Evolutionary conservation across 53 echinoderm and acorn worm genomes (phyloP).

Genomic region (Apostichopus leukothele): DNA sequence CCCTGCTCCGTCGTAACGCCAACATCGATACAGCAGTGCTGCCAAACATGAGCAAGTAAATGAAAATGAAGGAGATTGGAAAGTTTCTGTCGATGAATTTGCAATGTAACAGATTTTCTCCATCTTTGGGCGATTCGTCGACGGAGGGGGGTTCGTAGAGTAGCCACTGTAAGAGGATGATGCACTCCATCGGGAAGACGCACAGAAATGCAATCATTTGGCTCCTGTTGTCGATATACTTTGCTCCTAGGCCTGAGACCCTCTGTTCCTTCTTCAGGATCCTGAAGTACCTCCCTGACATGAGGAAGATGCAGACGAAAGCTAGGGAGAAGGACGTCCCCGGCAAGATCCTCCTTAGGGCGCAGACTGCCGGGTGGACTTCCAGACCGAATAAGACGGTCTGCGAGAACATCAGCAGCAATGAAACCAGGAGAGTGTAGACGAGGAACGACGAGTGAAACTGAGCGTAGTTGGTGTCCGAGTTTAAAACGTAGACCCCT

Average conservation of each 20-base stretch:
- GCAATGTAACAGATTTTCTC: not conserved
- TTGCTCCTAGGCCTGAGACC: slow-evolving; percentile 56
- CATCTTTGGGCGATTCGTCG: not conserved
- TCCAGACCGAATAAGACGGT: slow-evolving; percentile 53
- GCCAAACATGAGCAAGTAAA: slow-evolving; percentile 22
- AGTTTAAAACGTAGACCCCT: not conserved
- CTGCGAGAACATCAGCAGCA: slow-evolving; percentile 60
- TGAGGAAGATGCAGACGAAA: slow-evolving; percentile 64
- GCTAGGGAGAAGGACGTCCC: slow-evolving; percentile 57
- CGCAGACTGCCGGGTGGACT: slow-evolving; percentile 46
- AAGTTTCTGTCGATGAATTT: not conserved
- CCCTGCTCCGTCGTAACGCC: not conserved
- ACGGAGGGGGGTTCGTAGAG: slow-evolving; percentile 57
- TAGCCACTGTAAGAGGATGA: slow-evolving; percentile 70
- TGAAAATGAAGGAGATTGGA: slow-evolving; percentile 12
- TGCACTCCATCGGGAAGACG: slow-evolving; percentile 55
- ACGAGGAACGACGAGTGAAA: slow-evolving; percentile 56
- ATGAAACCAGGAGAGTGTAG: slow-evolving; percentile 58
- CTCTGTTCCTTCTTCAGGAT: slow-evolving; percentile 53
- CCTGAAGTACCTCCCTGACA: slow-evolving; percentile 58
- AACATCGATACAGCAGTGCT: not conserved
- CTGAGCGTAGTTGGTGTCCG: slow-evolving; percentile 5
- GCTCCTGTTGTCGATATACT: slow-evolving; percentile 53
- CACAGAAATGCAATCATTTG: slow-evolving; percentile 45
- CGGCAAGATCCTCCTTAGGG: slow-evolving; percentile 52